phyloP scores from a whole-genome alignment of 2,797 vertebrate genomes.

The Poeciliopsis infans region DNA sequence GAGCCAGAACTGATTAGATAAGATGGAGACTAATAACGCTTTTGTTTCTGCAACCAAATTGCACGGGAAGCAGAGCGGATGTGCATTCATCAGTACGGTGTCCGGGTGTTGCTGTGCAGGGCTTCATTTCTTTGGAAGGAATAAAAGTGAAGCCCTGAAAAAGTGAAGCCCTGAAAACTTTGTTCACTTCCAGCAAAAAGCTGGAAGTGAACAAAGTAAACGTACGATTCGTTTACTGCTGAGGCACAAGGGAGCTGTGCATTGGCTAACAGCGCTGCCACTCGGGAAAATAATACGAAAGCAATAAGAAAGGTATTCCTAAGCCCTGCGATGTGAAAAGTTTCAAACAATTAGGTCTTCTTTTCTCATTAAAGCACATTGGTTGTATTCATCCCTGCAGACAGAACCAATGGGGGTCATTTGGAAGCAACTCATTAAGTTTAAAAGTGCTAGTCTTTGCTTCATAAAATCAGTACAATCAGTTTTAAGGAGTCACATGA shows the following conservation, averaged over 20 bases:
- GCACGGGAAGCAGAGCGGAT: not conserved
- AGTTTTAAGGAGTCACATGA: slow-evolving; percentile 11
- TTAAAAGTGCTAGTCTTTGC: slow-evolving; percentile 19
- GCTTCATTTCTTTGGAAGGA: slow-evolving; percentile 11
- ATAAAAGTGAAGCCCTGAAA: slow-evolving; percentile 50
- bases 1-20: slow-evolving; percentile 56
- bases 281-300: slow-evolving; percentile 10
- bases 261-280: slow-evolving; percentile 4
- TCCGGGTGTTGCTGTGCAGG: slow-evolving; percentile 20
- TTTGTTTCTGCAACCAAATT: slow-evolving; percentile 39
- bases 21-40: slow-evolving; percentile 55
- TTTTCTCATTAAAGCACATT: slow-evolving; percentile 35
- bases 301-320: slow-evolving; percentile 14
- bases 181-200: slow-evolving; percentile 57
- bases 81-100: slow-evolving; percentile 41
- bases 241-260: slow-evolving; percentile 12
- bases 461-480: slow-evolving; percentile 25
- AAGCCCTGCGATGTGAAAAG: slow-evolving; percentile 10
- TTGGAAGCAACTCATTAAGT: slow-evolving; percentile 22
- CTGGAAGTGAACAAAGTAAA: slow-evolving; percentile 33
- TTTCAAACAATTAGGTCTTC: slow-evolving; percentile 15
- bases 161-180: slow-evolving; percentile 50
- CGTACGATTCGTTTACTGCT: slow-evolving; percentile 19
- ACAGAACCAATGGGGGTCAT: slow-evolving; percentile 5
- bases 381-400: slow-evolving; percentile 6